These are phyloP conservation scores for Geopemphigus sp. DNA, from an alignment of 1,140 invertebrate species.

Conservation along the genomic window DNA sequence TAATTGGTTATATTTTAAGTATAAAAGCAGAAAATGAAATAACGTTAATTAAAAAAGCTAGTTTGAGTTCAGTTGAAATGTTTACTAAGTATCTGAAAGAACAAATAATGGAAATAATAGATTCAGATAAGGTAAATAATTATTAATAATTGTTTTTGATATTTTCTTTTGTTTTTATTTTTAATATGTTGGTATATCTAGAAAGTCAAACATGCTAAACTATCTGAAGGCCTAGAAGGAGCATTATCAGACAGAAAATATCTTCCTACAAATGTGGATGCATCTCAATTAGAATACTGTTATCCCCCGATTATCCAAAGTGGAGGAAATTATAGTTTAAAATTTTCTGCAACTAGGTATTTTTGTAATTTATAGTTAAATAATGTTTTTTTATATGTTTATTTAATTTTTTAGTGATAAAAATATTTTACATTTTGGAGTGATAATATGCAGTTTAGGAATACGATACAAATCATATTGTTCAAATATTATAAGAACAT, in stretches of 20 bases:
- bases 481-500: constrained; percentile 96
- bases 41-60: constrained; percentile 90
- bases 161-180: no score
- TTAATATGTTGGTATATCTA: constrained; percentile 55
- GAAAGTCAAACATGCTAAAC: constrained; percentile 92
- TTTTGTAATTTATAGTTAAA: not conserved
- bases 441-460: constrained; percentile 93
- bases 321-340: constrained; percentile 93
- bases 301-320: constrained; percentile 99
- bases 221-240: constrained; percentile 90
- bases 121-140: constrained; percentile 80
- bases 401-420: constrained; percentile 73
- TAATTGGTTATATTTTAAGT: constrained; percentile 84
- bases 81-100: constrained; percentile 96
- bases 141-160: not conserved
- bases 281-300: constrained; percentile 89
- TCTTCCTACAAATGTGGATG: constrained; percentile 78
- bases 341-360: constrained; percentile 82
- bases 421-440: constrained; percentile 90
- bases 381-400: no score
- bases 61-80: constrained; percentile 87
- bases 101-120: constrained; percentile 98
- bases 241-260: constrained; percentile 93
- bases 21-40: constrained; percentile 95
- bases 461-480: constrained; percentile 96